These are phyloP conservation scores for Scytalopus superciliaris DNA, from an alignment of 2,113 vertebrate genomes.

Conservation along the genomic window DNA sequence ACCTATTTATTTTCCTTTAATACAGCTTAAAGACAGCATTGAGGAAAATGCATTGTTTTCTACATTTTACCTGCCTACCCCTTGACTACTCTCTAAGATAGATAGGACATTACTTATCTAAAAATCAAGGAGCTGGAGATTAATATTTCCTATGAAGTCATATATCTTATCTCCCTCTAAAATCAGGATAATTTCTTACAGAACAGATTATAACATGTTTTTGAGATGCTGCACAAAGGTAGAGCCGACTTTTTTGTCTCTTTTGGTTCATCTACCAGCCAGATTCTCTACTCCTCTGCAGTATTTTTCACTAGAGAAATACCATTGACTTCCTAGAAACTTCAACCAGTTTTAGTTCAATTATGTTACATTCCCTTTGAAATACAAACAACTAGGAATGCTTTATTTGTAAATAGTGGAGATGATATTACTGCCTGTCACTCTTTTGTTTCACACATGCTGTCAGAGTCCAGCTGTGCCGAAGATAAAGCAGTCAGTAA, in stretches of 20 bases:
- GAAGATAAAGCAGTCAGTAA: neutral
- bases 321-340: neutral
- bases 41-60: neutral
- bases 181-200: neutral
- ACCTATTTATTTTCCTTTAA: conserved; percentile 26
- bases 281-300: neutral
- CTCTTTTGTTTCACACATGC: neutral
- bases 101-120: neutral
- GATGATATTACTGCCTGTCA: neutral
- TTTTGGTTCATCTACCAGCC: neutral
- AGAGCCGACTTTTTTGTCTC: neutral
- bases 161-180: neutral
- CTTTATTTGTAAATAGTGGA: neutral
- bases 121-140: neutral
- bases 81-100: neutral
- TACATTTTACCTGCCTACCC: neutral
- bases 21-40: neutral
- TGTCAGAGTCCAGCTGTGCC: neutral
- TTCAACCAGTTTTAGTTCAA: neutral
- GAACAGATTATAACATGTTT: neutral
- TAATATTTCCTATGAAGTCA: neutral
- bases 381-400: neutral
- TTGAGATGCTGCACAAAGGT: neutral
- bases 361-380: neutral
- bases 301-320: neutral